Conservation (phyloP, 2,797 vertebrate genomes). For the Leptodactylus fallax region DNA sequence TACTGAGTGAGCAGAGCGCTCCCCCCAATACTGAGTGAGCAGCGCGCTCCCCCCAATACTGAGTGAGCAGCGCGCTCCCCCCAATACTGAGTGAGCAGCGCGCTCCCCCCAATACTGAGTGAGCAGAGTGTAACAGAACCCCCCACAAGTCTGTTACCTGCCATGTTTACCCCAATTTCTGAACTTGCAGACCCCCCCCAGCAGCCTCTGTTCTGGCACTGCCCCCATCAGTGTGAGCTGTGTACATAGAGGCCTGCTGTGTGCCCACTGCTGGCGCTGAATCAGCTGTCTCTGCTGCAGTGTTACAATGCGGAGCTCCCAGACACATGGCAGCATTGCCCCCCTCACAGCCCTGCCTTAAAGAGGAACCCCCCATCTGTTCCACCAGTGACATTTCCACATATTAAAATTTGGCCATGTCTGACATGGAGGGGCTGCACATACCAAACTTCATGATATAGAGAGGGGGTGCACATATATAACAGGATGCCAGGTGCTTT, state of each 20-base stretch:
- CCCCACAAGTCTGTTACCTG: too few relatives aligned
- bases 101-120: too few relatives aligned
- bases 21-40: background rate
- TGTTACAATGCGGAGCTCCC: background rate
- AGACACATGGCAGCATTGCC: background rate
- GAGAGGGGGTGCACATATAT: too few relatives aligned
- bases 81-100: too few relatives aligned
- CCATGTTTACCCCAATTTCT: too few relatives aligned
- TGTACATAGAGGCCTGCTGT: too few relatives aligned
- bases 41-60: background rate
- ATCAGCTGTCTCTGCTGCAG: conserved; percentile 12
- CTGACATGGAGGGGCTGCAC: background rate
- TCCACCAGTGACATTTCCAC: background rate
- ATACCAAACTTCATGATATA: background rate
- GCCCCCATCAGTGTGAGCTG: background rate
- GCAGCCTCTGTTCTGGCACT: background rate
- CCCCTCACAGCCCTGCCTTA: background rate
- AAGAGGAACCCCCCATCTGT: background rate
- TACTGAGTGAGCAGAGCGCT: too few relatives aligned
- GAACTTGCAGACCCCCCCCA: too few relatives aligned
- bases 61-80: too few relatives aligned
- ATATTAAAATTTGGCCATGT: background rate
- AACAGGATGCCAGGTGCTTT: too few relatives aligned
- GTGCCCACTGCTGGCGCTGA: background rate
- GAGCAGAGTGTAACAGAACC: too few relatives aligned